Base-by-base conservation (phyloP, 2,113 vertebrate species). In the Bubo blakistoni region DNA sequence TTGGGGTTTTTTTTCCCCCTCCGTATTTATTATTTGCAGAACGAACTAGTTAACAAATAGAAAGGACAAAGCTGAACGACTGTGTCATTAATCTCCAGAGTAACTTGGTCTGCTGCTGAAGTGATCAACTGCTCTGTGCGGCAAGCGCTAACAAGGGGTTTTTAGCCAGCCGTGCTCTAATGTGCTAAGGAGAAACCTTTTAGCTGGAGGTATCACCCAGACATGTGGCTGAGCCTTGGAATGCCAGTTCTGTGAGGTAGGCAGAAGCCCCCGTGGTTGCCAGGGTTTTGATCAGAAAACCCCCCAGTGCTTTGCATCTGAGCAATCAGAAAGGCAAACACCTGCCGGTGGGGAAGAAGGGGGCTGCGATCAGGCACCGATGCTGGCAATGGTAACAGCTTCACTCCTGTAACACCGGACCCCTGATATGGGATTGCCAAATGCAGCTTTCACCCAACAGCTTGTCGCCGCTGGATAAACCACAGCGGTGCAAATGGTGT, bases 1-100 rank as follows among this genome's bases (percentile, higher is more conserved):
- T 16, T 88, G 71, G 32, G 7, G 4, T 3, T 18, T 36, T 4
- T 9, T 24, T 7, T 0, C 2, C 20, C 63, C 42, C n/a, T 49
- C 66, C 2, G 16, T 96, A 88, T 97, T 96, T 88, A 78, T 71
- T 95, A 95, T 96, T 94, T 66, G 58, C 63, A 86, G 92, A 80
- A 67, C 8, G 54, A 63, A 47, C 86, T 54, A 57, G 73, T 94
- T 96, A 90, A 94, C 94, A 94, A 97, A 90, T 29, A 91, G 86
- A 93, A 89, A 9, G 18, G 86, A 91, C 86, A 94, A 95, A 79
- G 79, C 83, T 27, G 40, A 71, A 76, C 1, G 14, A 36, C 38
- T 32, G 24, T 84, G 78, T 29, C 81, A 70, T 84, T 94, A 91
- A 92, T 95, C 93, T 95, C 82, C 82, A 44, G 52, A 96, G 93